Evolutionary conservation across 2,113 vertebrate genomes (phyloP).

Genomic region (Rousettus leschenaultii): DNA sequence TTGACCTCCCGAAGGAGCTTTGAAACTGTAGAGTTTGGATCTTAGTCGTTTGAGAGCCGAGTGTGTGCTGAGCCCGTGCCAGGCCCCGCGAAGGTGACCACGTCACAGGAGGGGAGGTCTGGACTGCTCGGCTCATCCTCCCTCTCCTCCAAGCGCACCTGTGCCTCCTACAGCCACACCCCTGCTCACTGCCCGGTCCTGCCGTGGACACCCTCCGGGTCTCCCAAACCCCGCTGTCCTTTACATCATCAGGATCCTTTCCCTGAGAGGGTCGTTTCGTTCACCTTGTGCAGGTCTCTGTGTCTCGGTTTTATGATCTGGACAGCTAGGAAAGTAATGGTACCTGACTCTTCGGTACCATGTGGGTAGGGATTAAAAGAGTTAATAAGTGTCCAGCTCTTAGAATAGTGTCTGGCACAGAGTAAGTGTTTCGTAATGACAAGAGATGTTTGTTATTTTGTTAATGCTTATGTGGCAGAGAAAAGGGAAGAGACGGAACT

Average conservation of each 20-base stretch:
- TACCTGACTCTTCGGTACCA: background rate
- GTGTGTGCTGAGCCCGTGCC: background rate
- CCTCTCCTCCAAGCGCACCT: background rate
- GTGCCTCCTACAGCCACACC: fast-evolving
- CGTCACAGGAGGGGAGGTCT: background rate
- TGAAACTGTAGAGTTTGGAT: background rate
- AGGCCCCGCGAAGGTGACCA: background rate
- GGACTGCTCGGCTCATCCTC: too few relatives aligned
- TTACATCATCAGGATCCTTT: background rate
- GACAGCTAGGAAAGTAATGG: background rate
- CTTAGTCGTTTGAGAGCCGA: background rate
- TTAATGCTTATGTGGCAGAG: background rate
- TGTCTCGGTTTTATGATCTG: background rate
- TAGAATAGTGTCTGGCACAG: background rate
- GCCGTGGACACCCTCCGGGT: background rate
- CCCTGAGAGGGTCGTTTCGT: background rate
- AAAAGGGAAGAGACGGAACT: background rate
- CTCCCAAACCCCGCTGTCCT: background rate
- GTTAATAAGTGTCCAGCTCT: background rate
- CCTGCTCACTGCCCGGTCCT: fast-evolving
- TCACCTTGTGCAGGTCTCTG: background rate
- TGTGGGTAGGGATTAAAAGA: background rate
- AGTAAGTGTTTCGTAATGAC: background rate
- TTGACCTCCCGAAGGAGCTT: background rate
- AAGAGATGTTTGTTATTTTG: background rate